Conservation (phyloP, 1,140 invertebrate species). For the Orussus abietinus region DNA sequence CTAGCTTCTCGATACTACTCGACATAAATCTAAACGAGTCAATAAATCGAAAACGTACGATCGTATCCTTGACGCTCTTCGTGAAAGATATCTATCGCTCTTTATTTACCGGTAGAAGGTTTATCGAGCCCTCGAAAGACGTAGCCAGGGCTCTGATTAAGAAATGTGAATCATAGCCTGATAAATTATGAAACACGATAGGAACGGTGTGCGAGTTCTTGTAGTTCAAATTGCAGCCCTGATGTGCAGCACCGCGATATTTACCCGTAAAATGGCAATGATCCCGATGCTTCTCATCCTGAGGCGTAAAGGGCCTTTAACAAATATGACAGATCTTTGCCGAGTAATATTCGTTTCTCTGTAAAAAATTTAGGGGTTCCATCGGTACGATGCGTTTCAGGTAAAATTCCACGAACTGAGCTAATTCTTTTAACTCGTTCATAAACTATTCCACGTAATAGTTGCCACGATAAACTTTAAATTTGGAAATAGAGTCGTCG, state of each 20-base stretch:
- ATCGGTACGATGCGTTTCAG: constrained; percentile 13
- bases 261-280: constrained; percentile 37
- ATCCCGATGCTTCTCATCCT: constrained; percentile 26
- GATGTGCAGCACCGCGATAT: constrained; percentile 39
- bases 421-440: constrained; percentile 20
- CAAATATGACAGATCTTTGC: constrained; percentile 23
- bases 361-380: constrained; percentile 5
- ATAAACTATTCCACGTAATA: constrained; percentile 31
- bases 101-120: constrained; percentile 19
- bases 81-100: constrained; percentile 25
- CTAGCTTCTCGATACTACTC: no score
- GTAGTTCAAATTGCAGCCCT: constrained; percentile 39
- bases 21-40: constrained; percentile 23
- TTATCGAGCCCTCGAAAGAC: constrained; percentile 18
- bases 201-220: constrained; percentile 23
- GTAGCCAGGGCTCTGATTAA: constrained; percentile 26
- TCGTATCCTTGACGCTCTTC: constrained; percentile 13
- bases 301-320: constrained; percentile 17
- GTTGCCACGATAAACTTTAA: constrained; percentile 26
- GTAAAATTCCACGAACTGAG: constrained; percentile 20
- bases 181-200: constrained; percentile 38
- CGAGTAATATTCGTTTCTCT: constrained; percentile 4
- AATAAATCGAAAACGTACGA: constrained; percentile 21
- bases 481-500: constrained; percentile 30
- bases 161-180: constrained; percentile 37